Base-by-base conservation (phyloP, 1,140 invertebrate genomes). In the Diprion similis region DNA sequence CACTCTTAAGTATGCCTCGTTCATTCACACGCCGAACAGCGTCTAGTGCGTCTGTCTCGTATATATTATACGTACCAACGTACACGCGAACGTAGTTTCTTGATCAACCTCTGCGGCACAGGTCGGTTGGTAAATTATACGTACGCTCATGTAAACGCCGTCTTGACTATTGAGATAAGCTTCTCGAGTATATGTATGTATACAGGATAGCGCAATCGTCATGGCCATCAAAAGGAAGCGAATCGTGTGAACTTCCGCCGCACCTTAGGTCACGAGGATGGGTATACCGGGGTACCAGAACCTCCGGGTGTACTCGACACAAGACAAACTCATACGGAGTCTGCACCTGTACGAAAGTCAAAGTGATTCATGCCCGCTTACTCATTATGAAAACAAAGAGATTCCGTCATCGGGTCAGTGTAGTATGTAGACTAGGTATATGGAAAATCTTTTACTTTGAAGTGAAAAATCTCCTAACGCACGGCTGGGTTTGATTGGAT, bases 191-290 rank as follows among this genome's bases (percentile, higher is more conserved):
- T 59, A 6, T 0, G 51, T 9, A 9, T 15, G 9, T 59, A 59
- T 6, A 17, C n/a, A 59, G 51, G 51, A 59, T 59, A 59, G 51
- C n/a, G n/a, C 51, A 59, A 59, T 59, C 51, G 51, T 17, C 51
- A 59, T 13, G 51, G 51, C 51, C 51, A 59, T 59, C 51, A 17
- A 17, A 17, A 59, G 51, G 51, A 59, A 59, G 51, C 51, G 51
- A 59, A 59, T 59, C 51, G 51, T 59, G 51, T 59, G 51, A 59
- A 59, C 51, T 59, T 59, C 51, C 51, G 51, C 51, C 51, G 24
- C n/a, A 8, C 51, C 51, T 15, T 59, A 59, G 11, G 11, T 17
- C 51, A 17, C 51, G 51, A 17, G 51, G n/a, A 59, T 59, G 9
- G 51, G 0, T 17, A 17, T 37, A 37, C 24, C 24, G 6, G 6